Conservation (phyloP, 1,140 invertebrate genomes). For the Caenorhabditis tropicalis region DNA sequence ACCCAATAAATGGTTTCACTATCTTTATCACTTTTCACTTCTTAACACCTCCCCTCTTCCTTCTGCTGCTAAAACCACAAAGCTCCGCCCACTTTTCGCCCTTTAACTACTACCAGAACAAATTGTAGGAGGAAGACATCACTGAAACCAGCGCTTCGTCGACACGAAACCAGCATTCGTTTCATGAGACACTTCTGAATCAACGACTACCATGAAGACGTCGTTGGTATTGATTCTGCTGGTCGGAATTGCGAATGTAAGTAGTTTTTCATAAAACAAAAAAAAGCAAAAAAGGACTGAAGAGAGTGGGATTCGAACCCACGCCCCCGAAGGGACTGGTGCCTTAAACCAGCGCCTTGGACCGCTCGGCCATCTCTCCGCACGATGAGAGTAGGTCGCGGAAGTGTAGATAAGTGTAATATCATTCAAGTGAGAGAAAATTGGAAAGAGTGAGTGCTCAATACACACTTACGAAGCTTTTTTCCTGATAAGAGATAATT, state of each 20-base stretch:
- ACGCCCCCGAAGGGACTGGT: constrained; percentile 91
- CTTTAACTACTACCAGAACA: background rate
- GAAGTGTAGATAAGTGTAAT: background rate
- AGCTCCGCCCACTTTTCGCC: background rate
- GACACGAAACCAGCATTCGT: constrained; percentile 1
- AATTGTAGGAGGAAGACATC: background rate
- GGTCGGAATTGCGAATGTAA: background rate
- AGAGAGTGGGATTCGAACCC: constrained; percentile 72
- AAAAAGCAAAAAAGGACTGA: constrained; percentile 37
- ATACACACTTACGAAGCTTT: too few relatives aligned
- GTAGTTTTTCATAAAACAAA: background rate
- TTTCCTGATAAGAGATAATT: background rate
- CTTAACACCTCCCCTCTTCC: too few relatives aligned
- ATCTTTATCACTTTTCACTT: background rate
- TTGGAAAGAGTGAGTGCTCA: background rate
- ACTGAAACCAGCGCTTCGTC: background rate
- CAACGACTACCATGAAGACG: background rate
- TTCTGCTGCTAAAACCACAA: background rate
- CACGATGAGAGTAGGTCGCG: too few relatives aligned
- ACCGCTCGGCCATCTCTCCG: constrained; percentile 93
- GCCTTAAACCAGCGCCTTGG: constrained; percentile 99
- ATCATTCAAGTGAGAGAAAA: background rate
- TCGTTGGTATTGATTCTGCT: background rate
- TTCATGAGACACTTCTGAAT: constrained; percentile 1
- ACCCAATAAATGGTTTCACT: background rate